Base-by-base conservation (phyloP, 2,797 vertebrate genomes). In the Lophotriccus pileatus region DNA sequence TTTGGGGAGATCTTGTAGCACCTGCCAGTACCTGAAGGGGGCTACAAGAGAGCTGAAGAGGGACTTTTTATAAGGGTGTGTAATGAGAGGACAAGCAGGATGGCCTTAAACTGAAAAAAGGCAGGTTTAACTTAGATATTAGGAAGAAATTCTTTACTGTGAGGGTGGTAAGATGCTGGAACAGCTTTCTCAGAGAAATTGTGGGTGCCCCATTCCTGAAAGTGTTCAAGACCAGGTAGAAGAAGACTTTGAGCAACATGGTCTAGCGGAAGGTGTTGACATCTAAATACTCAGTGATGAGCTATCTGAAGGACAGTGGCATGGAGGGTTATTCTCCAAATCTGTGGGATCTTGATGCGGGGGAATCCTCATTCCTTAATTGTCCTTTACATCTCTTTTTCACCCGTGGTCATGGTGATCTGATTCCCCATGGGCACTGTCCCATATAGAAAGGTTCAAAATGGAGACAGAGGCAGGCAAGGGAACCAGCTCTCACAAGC, bases 1-100 rank as follows among this genome's bases (percentile, higher is more conserved):
- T 59, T 78, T 0, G 0, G 43, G 16, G 58, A 52, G 17, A 41
- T 20, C 21, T 41, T 59, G 24, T 2, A 59, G 30, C 21, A 59
- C 39, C 19, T 32, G 41, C 15, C 39, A 59, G 22, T 41, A 28
- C 15, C 18, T 59, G 18, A 41, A 72, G 44, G 5, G 4, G 5
- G 21, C 12, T 64, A 46, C 25, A 66, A n/a, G 15, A 52, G 30
- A 46, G 46, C 19, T 32, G 59, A 59, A 78, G 52, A 47, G 5
- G 10, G 13, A 66, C 46, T 47, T 72, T 52, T 36, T 52, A 19
- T 10, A 24, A 39, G 25, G 5, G 19, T 13, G 32, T 53, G 10
- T 23, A 53, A 58, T 53, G 46, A 72, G 12, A 72, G 18, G 14
- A 32, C 2, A 20, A 36, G 14, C 21, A 3, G 3, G 2, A 2